phyloP scores from a whole-genome alignment of 1,140 invertebrate species.

The Campoletis sonorensis region DNA sequence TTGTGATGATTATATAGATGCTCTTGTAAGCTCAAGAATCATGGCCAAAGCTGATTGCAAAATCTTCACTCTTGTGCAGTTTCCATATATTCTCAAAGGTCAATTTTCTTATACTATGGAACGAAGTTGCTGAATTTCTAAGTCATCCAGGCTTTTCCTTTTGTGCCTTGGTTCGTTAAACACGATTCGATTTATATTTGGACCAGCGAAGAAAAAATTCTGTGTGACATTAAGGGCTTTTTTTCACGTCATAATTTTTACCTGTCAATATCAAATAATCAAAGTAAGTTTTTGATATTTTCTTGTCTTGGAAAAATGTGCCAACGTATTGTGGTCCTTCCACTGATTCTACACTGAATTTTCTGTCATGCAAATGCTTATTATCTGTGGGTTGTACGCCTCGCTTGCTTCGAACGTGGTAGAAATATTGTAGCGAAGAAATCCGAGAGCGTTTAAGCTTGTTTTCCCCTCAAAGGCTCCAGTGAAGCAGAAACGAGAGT shows the following conservation, averaged over 20 bases:
- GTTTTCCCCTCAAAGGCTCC: slow-evolving; percentile 1
- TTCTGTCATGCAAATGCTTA: neutral
- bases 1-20: slow-evolving; percentile 4
- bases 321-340: neutral
- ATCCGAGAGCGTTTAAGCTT: neutral
- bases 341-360: neutral
- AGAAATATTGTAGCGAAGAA: neutral
- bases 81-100: neutral
- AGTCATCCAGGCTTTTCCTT: too few relatives aligned
- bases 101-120: too few relatives aligned
- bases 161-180: too few relatives aligned
- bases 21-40: neutral
- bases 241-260: too few relatives aligned
- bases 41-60: slow-evolving; percentile 2
- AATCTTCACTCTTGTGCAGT: neutral
- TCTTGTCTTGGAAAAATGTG: neutral
- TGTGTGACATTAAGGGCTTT: too few relatives aligned
- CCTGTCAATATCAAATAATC: too few relatives aligned
- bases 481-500: neutral
- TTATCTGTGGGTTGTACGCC: neutral
- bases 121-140: too few relatives aligned
- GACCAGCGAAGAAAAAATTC: too few relatives aligned
- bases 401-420: neutral
- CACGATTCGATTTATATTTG: too few relatives aligned
- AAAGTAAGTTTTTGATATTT: neutral